Evolutionary conservation across 2,113 vertebrate species (phyloP).

Genomic region (Mastomys coucha): DNA sequence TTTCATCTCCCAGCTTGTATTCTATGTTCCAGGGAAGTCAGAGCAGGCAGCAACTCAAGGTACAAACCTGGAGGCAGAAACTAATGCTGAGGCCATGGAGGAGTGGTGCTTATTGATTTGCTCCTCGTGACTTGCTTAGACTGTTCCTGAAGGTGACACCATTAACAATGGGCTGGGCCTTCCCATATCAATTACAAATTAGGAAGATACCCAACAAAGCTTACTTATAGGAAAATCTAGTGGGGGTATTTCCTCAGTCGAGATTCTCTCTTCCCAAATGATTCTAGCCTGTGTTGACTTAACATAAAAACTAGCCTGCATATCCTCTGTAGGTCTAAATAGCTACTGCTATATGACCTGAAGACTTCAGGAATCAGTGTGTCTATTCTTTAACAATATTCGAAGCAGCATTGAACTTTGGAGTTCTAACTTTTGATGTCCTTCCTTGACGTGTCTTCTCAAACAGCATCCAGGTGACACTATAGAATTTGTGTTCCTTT

Average conservation of each 20-base stretch:
- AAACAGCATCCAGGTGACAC: background rate
- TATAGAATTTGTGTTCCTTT: background rate
- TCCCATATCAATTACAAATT: background rate
- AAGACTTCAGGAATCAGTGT: background rate
- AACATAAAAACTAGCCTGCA: background rate
- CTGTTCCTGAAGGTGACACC: background rate
- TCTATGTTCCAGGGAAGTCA: background rate
- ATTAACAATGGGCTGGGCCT: background rate
- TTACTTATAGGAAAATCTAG: background rate
- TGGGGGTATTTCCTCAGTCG: background rate
- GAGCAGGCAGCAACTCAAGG: background rate
- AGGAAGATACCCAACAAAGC: background rate
- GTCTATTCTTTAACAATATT: background rate
- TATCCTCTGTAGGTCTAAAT: background rate
- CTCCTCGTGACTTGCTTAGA: background rate
- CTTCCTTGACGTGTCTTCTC: background rate
- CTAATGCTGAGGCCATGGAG: background rate
- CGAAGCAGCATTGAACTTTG: background rate
- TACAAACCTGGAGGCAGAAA: background rate
- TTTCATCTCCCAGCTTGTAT: background rate
- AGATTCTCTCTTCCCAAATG: background rate
- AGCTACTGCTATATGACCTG: background rate
- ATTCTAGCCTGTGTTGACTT: background rate
- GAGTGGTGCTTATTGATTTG: background rate
- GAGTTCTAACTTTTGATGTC: background rate